Evolutionary conservation across 2,888 invertebrate genomes (phyloP).

Genomic region (Andrena bucephala): DNA sequence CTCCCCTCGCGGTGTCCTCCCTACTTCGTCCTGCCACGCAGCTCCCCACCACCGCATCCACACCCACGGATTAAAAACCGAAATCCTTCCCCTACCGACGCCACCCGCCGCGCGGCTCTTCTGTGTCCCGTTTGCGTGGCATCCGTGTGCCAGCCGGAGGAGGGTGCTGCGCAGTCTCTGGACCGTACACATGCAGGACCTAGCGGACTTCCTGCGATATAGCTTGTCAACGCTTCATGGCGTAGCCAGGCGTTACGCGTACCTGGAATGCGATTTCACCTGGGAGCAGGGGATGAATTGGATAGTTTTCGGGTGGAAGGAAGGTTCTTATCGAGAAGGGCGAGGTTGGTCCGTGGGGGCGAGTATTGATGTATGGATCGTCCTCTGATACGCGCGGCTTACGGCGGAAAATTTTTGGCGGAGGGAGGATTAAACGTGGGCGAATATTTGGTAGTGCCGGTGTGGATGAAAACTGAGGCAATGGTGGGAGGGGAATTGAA

Average conservation of each 20-base stretch:
- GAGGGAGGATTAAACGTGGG: no score
- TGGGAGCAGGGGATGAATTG: no score
- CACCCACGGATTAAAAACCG: slow-evolving; percentile 82
- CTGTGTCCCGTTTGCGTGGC: slow-evolving; percentile 25
- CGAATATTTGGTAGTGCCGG: no score
- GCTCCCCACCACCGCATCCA: slow-evolving; percentile 76
- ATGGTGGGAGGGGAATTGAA: no score
- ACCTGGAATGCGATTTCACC: slow-evolving; percentile 16
- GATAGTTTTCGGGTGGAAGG: background rate
- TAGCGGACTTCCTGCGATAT: slow-evolving; percentile 43
- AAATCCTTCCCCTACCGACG: slow-evolving; percentile 75
- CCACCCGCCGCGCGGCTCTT: background rate
- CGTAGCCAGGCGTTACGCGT: slow-evolving; percentile 17
- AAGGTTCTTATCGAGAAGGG: background rate
- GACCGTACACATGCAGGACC: slow-evolving; percentile 34
- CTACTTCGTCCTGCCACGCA: slow-evolving; percentile 37
- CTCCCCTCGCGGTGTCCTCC: slow-evolving; percentile 60
- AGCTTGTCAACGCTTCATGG: slow-evolving; percentile 16
- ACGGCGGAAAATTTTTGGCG: no score
- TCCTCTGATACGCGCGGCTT: no score
- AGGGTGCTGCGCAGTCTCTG: slow-evolving; percentile 70
- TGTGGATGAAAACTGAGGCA: no score
- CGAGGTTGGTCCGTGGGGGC: background rate
- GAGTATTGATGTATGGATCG: background rate
- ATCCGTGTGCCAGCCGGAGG: slow-evolving; percentile 16